A percentile compares a stretch with the other conserved stretches of the same genome.
These are phyloP conservation scores for Cryptoprocta ferox DNA, from an alignment of 2,797 vertebrate genomes.

Conservation along the genomic window DNA sequence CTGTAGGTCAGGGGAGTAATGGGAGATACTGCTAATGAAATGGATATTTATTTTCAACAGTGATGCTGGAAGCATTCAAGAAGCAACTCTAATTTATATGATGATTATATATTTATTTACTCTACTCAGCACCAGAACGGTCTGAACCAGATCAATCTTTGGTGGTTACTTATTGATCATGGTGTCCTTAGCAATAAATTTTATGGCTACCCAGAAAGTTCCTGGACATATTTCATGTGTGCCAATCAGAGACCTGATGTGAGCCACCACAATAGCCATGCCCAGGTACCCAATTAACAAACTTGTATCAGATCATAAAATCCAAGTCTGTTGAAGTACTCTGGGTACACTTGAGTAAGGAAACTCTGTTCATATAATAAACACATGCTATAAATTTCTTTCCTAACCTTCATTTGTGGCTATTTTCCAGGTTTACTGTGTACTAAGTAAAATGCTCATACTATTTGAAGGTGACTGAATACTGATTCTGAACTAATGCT, in stretches of 20 bases:
- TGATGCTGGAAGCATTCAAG: not conserved
- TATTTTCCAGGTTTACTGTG: not conserved
- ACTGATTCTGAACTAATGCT: not conserved
- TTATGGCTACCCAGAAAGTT: not conserved
- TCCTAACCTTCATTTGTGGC: not conserved
- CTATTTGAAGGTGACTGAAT: not conserved
- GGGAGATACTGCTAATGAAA: not conserved
- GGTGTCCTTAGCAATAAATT: slow-evolving; percentile 4
- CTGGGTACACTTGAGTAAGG: not conserved
- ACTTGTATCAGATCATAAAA: not conserved
- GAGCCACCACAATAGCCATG: not conserved
- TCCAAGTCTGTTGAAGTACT: not conserved
- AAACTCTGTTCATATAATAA: not conserved
- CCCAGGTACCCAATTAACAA: not conserved
- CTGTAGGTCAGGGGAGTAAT: not conserved
- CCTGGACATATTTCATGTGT: not conserved
- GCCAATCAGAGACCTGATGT: not conserved
- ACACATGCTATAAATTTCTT: not conserved
- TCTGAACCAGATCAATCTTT: slow-evolving; percentile 52
- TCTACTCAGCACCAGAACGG: not conserved
- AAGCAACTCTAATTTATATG: slow-evolving; percentile 1
- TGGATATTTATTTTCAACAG: not conserved
- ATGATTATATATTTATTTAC: not conserved
- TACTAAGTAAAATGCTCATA: not conserved
- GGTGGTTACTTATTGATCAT: slow-evolving; percentile 36